Percentiles rank a stretch among this genome's conserved stretches.
Conservation (phyloP, 2,888 invertebrate genomes). For the Thymelicus sylvestris region DNA sequence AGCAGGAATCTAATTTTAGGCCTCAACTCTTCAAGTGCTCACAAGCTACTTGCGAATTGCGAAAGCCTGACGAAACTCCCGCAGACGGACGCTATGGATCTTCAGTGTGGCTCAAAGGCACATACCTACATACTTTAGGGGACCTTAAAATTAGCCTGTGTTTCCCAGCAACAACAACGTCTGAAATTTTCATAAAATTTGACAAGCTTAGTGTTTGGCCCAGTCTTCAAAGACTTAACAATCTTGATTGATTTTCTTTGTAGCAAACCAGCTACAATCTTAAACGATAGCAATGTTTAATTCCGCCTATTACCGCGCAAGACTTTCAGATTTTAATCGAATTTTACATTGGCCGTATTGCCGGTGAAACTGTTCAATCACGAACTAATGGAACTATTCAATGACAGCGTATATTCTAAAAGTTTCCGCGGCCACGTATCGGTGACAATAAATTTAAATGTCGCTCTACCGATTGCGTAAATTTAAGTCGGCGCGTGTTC, state of each 20-base stretch:
- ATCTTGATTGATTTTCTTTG: slow-evolving; percentile 35
- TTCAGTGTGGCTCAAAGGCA: slow-evolving; percentile 38
- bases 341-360: slow-evolving; percentile 7
- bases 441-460: slow-evolving; percentile 33
- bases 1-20: slow-evolving; percentile 35
- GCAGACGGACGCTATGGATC: slow-evolving; percentile 38
- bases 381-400: slow-evolving; percentile 17
- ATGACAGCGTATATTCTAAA: slow-evolving; percentile 18
- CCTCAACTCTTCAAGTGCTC: slow-evolving; percentile 36
- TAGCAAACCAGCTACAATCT: slow-evolving; percentile 8
- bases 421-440: slow-evolving; percentile 29
- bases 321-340: slow-evolving; percentile 17
- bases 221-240: slow-evolving; percentile 23
- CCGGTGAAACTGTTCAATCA: slow-evolving; percentile 19
- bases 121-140: slow-evolving; percentile 38
- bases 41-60: slow-evolving; percentile 37
- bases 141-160: slow-evolving; percentile 36
- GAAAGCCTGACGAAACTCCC: slow-evolving; percentile 35
- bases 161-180: slow-evolving; percentile 30
- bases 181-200: slow-evolving; percentile 36
- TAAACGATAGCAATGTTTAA: slow-evolving; percentile 23
- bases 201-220: slow-evolving; percentile 23
- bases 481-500: slow-evolving; percentile 30
- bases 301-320: slow-evolving; percentile 3
- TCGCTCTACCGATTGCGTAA: slow-evolving; percentile 30